Base-by-base conservation (phyloP, 1,140 invertebrate genomes). In the Drosophila bocqueti region DNA sequence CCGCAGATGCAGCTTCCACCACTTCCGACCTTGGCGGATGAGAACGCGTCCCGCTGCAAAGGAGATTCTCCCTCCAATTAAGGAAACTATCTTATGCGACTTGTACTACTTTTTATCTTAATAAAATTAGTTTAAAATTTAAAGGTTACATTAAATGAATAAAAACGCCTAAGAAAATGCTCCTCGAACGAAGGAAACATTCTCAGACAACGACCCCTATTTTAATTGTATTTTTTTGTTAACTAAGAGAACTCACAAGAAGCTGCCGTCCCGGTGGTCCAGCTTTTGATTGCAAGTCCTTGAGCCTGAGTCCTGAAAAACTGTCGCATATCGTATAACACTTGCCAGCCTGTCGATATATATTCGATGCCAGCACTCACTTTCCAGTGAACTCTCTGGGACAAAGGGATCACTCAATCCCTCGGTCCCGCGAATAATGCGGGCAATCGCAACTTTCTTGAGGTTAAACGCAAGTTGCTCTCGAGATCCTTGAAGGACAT, bases 361-460 rank as follows among this genome's bases (percentile, higher is more conserved):
- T 49, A 49, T 49, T 57, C 59, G 34, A 45, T 52, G 63, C 46
- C 31, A 36, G 31, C 46, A 11, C 54, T 16, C 31, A 65, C 64
- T 79, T 80, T 82, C 86, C 45, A 63, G 55, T 50, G 81, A 91
- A 86, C 45, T 62, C 40, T 10, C 8, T n/a, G 9, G 52, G 47
- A 69, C 75, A 73, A 79, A 50, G 67, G 62, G 38, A 55, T 50
- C 67, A 40, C 55, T 57, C 34, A 46, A 73, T 73, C 18, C 52
- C 43, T 42, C 26, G 47, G 36, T 24, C 34, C 52, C 34, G 18
- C 52, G 34, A 67, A 59, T 74, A 61, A 90, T 91, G 89, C 89
- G 89, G 90, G 89, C 89, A 91, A 91, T 92, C 79, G 84, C 85
- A 86, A 90, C 86, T 86, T 91, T 91, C 83, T 91, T 91, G 84